A percentile compares a stretch with the other conserved stretches of the same genome.
phyloP scores from a whole-genome alignment of 2,797 vertebrate genomes.

The Cuculus canorus region DNA sequence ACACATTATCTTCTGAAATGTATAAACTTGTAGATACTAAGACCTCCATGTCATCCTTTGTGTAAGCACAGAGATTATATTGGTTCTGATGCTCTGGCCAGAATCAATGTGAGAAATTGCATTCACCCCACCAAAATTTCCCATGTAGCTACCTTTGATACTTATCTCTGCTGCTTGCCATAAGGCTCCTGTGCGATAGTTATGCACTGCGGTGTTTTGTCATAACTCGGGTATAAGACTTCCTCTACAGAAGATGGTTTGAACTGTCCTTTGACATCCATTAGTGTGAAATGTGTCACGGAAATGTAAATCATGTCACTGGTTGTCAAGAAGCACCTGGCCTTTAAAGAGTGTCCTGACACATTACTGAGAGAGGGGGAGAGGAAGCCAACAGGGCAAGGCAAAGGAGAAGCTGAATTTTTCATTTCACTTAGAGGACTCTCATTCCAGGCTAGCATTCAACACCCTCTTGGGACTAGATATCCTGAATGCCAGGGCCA shows the following conservation, averaged over 20 bases:
- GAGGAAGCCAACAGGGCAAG: neutral
- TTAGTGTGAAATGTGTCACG: conserved; percentile 4
- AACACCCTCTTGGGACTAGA: neutral
- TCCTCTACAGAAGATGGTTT: neutral
- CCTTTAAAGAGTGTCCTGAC: neutral
- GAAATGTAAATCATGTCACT: conserved; percentile 22
- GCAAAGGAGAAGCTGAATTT: neutral
- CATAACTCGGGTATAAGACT: neutral
- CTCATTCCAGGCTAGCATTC: neutral
- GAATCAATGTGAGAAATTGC: neutral
- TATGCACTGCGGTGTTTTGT: neutral
- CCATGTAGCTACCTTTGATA: neutral
- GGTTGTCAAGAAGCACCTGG: neutral
- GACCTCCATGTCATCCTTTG: neutral
- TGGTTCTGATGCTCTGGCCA: neutral
- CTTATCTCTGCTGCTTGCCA: neutral
- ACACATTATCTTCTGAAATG: neutral
- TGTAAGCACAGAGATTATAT: neutral
- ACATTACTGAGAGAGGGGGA: neutral
- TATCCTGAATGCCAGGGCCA: neutral
- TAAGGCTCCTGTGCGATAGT: neutral
- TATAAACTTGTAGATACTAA: neutral
- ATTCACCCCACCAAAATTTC: neutral
- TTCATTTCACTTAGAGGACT: neutral
- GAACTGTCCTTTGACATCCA: conserved; percentile 21